Evolutionary conservation across 1,140 invertebrate species (phyloP).

Genomic region (Gyrodactylus bullatarudis): DNA sequence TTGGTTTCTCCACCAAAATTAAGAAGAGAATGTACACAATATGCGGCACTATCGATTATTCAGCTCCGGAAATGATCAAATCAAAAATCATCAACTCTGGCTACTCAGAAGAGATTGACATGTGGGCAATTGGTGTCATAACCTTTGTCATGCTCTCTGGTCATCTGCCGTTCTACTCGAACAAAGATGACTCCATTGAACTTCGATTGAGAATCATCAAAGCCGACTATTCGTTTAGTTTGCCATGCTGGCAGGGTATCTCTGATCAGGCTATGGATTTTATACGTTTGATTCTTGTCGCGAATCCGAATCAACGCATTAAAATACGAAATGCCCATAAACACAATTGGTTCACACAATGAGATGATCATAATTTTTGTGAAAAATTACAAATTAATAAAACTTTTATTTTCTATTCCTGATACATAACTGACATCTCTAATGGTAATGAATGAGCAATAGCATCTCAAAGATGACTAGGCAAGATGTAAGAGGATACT

Average conservation of each 20-base stretch:
- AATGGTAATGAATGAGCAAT: no score
- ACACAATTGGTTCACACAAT: not conserved
- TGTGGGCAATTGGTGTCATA: not conserved
- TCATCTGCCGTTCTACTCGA: not conserved
- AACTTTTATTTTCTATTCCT: no score
- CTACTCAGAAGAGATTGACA: not conserved
- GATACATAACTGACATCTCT: no score
- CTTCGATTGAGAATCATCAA: not conserved
- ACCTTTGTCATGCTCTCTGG: not conserved
- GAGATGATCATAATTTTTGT: no score
- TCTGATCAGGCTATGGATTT: not conserved
- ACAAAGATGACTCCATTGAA: not conserved
- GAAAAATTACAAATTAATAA: no score
- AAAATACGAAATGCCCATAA: not conserved
- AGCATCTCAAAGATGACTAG: no score
- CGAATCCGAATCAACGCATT: not conserved
- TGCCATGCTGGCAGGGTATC: not conserved
- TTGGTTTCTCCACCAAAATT: conserved; percentile 1
- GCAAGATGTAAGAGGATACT: no score
- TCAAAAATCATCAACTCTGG: not conserved
- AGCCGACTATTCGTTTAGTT: not conserved
- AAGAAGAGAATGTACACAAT: not conserved
- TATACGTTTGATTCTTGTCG: not conserved
- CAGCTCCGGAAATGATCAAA: not conserved
- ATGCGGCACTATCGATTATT: conserved; percentile 4